phyloP scores from a whole-genome alignment of 2,888 invertebrate genomes.

The Gasteruption jaculator region DNA sequence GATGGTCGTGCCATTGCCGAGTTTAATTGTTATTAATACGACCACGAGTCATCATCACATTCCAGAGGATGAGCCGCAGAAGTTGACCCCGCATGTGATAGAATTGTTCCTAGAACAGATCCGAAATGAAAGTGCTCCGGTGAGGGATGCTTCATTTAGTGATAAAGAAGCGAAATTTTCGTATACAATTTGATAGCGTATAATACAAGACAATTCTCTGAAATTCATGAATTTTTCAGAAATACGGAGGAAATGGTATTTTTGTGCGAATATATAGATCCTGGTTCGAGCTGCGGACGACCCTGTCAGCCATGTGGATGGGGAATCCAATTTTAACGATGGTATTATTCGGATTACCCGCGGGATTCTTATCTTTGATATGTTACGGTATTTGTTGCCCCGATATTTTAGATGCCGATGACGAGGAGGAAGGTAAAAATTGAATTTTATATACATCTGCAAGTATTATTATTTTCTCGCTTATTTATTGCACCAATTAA shows the following conservation, averaged over 20 bases:
- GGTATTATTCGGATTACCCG: conserved; percentile 89
- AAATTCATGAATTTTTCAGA: conserved; percentile 53
- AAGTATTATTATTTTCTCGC: conserved; percentile 13
- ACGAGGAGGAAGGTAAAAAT: conserved; percentile 62
- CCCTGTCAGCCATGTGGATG: conserved; percentile 81
- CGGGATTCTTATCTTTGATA: conserved; percentile 89
- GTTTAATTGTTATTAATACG: conserved; percentile 86
- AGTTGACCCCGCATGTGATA: conserved; percentile 76
- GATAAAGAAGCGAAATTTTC: conserved; percentile 4
- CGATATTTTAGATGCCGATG: conserved; percentile 88
- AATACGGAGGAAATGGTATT: conserved; percentile 81
- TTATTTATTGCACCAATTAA: neutral
- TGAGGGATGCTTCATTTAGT: too few species aligned
- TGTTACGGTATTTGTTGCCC: conserved; percentile 95
- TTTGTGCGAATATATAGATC: conserved; percentile 72
- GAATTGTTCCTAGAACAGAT: conserved; percentile 73
- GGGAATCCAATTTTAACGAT: conserved; percentile 92
- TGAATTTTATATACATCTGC: conserved; percentile 13
- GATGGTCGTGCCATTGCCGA: conserved; percentile 77
- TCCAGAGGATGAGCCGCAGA: conserved; percentile 76
- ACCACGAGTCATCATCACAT: conserved; percentile 90
- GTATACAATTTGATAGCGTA: neutral
- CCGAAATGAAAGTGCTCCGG: conserved; percentile 73
- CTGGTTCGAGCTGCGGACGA: conserved; percentile 78
- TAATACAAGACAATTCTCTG: conserved; percentile 7